Evolutionary conservation across 2,113 vertebrate genomes (phyloP), one percentile per base, ranked within the genome.

Genomic region (Neolamprologus ventralis): DNA sequence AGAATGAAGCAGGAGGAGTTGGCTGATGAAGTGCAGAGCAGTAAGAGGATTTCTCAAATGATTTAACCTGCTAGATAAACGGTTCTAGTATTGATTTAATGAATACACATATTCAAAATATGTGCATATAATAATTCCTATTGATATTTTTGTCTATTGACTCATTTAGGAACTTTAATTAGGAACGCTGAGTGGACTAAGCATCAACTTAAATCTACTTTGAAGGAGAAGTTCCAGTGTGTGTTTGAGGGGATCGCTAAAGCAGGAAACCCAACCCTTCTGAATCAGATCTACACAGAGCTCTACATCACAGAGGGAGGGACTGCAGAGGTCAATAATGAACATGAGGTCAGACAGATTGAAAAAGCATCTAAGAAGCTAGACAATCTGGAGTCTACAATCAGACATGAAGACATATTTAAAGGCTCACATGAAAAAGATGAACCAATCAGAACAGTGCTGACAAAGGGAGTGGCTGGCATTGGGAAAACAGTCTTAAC

Each of bases 331-430:
- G 26, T 58, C 2, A 58, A 53, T 53, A 0, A 21, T 6, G 51
- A 23, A 23, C 11, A 55, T 23, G 21, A 23, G 21, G 21, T 55
- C 2, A 23, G 53, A 23, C 11, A 23, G 21, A 55, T 55, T 23
- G 53, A 55, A 55, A 23, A 0, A 23, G 1, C 11, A 13, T 55
- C 21, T 0, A 55, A 1, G 53, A 55, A 55, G 2, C 6, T 0
- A 55, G 53, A 55, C 53, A 55, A 12, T 7, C n/a, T 12, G 6
- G 53, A 54, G 3, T 12, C 6, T 4, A 55, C 21, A 55, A 55
- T 55, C 21, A 55, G 11, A 55, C 21, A 55, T 1, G 53, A 55
- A 55, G 53, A 55, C 21, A 23, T 55, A 0, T 55, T 55, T 7
- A 55, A 55, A 3, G 21, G 0, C 11, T 13, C 11, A 55, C 21